A percentile compares a stretch with the other conserved stretches of the same genome.
Conservation (phyloP, 2,888 invertebrate genomes). For the Orthonychiurus folsomi region DNA sequence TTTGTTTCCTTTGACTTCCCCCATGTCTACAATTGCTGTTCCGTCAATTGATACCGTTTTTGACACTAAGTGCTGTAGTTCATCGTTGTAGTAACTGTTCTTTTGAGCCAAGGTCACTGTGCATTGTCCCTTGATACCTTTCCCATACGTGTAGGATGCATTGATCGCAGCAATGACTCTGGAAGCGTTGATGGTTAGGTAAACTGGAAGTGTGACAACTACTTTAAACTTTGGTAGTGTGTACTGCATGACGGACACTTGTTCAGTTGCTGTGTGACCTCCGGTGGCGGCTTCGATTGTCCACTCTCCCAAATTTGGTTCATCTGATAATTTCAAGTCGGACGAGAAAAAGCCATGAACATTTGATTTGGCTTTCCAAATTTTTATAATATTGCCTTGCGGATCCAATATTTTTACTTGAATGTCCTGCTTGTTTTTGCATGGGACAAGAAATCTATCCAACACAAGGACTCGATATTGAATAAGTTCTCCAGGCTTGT, state of each 20-base stretch:
- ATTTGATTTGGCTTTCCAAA: conserved; percentile 11
- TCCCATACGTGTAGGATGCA: conserved; percentile 56
- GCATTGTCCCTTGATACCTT: conserved; percentile 15
- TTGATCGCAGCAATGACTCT: conserved; percentile 66
- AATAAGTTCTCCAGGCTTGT: conserved; percentile 74
- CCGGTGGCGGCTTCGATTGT: conserved; percentile 43
- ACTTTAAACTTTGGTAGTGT: conserved; percentile 89
- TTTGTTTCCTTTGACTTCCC: conserved; percentile 14
- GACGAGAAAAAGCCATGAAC: conserved; percentile 62
- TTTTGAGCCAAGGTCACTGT: not conserved
- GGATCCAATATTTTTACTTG: conserved; percentile 22
- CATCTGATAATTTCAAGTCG: conserved; percentile 65
- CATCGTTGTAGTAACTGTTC: not conserved
- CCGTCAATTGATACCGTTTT: conserved; percentile 9
- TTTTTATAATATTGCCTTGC: conserved; percentile 25
- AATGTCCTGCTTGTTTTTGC: conserved; percentile 44
- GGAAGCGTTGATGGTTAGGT: conserved; percentile 69
- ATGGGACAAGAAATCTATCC: conserved; percentile 63
- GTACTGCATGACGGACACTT: conserved; percentile 74
- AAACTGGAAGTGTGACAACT: conserved; percentile 62
- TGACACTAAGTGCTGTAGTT: not conserved
- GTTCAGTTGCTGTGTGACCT: conserved; percentile 52
- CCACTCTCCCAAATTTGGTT: conserved; percentile 83
- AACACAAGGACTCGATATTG: conserved; percentile 69
- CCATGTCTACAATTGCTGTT: conserved; percentile 16